These are phyloP conservation scores for Aerospiza tachiro DNA, from an alignment of 2,797 vertebrate genomes.

Conservation along the genomic window DNA sequence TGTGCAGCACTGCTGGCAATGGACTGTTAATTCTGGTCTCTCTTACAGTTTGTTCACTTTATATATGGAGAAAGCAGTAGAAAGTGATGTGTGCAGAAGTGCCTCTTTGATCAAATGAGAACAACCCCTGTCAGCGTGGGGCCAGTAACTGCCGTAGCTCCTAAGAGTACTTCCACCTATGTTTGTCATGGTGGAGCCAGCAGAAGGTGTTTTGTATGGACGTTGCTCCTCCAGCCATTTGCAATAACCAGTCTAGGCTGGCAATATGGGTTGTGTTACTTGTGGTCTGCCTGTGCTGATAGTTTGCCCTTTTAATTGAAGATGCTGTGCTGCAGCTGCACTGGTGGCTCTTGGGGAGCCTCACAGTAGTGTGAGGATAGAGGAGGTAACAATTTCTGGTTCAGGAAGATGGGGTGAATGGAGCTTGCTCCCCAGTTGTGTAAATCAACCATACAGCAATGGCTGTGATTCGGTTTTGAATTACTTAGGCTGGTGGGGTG, in stretches of 20 bases:
- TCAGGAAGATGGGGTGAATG: not conserved
- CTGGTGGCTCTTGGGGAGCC: not conserved
- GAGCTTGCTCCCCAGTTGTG: accelerated
- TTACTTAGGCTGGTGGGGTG: not conserved
- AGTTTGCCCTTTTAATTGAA: not conserved
- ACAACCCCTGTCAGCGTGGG: not conserved
- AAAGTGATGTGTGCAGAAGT: not conserved
- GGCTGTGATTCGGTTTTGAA: not conserved
- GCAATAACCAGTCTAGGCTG: not conserved
- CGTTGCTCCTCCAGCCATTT: not conserved
- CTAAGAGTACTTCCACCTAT: not conserved
- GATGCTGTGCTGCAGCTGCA: not conserved
- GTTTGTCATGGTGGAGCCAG: not conserved
- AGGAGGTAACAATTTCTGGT: not conserved
- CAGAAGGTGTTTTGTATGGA: not conserved
- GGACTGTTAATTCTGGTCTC: not conserved
- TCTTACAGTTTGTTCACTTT: not conserved
- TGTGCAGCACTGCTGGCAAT: not conserved
- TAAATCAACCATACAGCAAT: not conserved
- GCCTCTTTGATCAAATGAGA: not conserved
- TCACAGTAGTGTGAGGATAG: not conserved
- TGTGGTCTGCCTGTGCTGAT: not conserved
- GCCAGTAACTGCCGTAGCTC: not conserved
- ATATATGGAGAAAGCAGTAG: not conserved
- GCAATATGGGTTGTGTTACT: not conserved